Conservation (phyloP, 2,113 vertebrate species). For the Mandrillus leucophaeus region DNA sequence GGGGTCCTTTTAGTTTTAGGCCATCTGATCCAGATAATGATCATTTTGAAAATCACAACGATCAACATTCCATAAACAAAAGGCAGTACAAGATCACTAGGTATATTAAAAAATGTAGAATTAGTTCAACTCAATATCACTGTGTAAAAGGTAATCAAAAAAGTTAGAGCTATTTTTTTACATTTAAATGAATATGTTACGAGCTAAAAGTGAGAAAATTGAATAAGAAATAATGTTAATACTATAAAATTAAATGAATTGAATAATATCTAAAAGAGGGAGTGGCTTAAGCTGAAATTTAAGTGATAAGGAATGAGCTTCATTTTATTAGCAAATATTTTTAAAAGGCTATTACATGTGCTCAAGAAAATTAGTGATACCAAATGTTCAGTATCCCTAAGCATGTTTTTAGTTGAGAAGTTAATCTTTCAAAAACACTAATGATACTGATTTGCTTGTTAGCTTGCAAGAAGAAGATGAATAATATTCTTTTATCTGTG, state of each 20-base stretch:
- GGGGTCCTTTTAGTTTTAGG: background rate
- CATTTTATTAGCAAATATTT: background rate
- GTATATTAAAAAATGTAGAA: background rate
- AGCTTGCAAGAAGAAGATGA: background rate
- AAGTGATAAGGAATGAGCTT: background rate
- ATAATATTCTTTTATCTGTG: background rate
- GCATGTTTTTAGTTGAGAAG: background rate
- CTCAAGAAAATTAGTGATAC: background rate
- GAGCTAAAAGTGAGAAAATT: background rate
- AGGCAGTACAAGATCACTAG: background rate
- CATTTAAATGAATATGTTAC: background rate
- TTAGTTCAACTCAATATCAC: background rate
- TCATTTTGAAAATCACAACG: background rate
- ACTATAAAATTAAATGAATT: background rate
- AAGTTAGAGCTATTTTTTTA: background rate
- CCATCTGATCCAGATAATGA: background rate
- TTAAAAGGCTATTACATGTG: background rate
- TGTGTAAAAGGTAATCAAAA: background rate
- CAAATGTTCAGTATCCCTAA: background rate
- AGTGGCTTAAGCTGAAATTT: background rate
- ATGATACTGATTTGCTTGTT: background rate
- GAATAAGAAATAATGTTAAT: background rate
- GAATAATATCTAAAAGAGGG: background rate
- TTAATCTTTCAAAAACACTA: background rate
- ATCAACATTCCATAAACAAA: background rate